These are phyloP conservation scores for Chymomyza amoena DNA, from an alignment of 2,888 invertebrate species.

Conservation along the genomic window DNA sequence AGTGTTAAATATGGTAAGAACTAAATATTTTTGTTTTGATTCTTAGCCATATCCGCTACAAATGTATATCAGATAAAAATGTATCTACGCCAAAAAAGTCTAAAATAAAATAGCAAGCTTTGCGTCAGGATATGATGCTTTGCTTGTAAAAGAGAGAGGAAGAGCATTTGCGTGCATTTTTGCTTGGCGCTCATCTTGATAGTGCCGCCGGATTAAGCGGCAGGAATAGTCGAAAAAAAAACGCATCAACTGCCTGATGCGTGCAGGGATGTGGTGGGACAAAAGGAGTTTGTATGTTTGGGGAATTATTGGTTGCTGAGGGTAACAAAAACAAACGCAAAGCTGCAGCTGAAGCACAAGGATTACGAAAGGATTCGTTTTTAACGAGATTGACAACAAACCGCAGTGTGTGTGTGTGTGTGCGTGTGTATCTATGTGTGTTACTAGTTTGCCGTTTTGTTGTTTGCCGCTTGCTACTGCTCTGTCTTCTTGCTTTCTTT, in stretches of 20 bases:
- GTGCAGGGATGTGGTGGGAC: constrained; percentile 2
- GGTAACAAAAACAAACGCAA: constrained; percentile 59
- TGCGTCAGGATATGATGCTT: too few species aligned
- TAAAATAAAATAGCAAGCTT: neutral
- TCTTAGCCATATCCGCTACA: too few species aligned
- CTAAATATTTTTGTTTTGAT: too few species aligned
- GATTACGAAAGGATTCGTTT: constrained; percentile 71
- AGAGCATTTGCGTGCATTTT: neutral
- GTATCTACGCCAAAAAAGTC: too few species aligned
- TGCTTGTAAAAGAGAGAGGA: neutral
- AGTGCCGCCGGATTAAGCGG: constrained; percentile 64
- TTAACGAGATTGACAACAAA: constrained; percentile 71
- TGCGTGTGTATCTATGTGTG: constrained; percentile 36
- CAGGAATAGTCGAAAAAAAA: constrained; percentile 33
- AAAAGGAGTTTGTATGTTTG: neutral
- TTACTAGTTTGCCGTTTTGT: constrained; percentile 40
- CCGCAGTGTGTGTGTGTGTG: constrained; percentile 46
- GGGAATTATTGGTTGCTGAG: constrained; percentile 11
- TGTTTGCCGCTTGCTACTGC: constrained; percentile 23
- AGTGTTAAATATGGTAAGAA: too few species aligned
- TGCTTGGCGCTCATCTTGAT: constrained; percentile 56
- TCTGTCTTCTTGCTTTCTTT: neutral
- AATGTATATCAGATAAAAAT: too few species aligned
- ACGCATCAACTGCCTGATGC: constrained; percentile 50
- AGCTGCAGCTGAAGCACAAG: constrained; percentile 69